Percentiles rank a stretch among this genome's conserved stretches.
These are phyloP conservation scores for Scaptomyza pallida DNA, from an alignment of 1,140 invertebrate species.

Conservation along the genomic window DNA sequence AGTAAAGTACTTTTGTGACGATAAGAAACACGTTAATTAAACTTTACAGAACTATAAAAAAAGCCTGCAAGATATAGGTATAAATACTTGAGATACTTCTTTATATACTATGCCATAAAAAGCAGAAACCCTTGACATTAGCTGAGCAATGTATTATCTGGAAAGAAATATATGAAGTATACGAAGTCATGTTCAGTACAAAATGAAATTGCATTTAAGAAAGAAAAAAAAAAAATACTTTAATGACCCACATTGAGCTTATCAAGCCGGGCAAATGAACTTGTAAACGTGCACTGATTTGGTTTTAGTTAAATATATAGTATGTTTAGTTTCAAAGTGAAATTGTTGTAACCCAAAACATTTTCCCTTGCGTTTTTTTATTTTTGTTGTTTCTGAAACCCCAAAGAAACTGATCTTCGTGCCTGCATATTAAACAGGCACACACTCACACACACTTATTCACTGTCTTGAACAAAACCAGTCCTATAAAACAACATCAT, in stretches of 20 bases:
- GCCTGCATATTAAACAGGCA: constrained; percentile 58
- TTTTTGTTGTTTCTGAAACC: constrained; percentile 21
- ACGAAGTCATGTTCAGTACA: constrained; percentile 5
- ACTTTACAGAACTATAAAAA: constrained; percentile 5
- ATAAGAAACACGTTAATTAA: constrained; percentile 9
- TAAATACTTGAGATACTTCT: not conserved
- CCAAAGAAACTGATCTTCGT: constrained; percentile 22
- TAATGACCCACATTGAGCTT: constrained; percentile 72
- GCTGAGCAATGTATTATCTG: constrained; percentile 27
- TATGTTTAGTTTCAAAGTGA: not conserved
- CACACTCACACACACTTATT: constrained; percentile 26
- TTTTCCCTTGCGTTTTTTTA: no score
- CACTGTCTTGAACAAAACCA: constrained; percentile 40
- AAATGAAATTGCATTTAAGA: constrained; percentile 60
- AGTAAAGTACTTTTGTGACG: not conserved
- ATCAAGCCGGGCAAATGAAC: constrained; percentile 48
- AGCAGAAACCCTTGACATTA: constrained; percentile 17
- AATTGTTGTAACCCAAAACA: not conserved
- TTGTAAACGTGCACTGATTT: constrained; percentile 62
- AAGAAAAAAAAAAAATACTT: constrained; percentile 35
- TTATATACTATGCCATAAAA: not conserved
- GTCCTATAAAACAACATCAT: constrained; percentile 61
- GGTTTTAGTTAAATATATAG: constrained; percentile 17
- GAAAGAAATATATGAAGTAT: not conserved
- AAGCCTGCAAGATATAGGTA: not conserved